These are phyloP conservation scores for Meteorus cinctellus DNA, from an alignment of 2,888 invertebrate species.

Conservation along the genomic window DNA sequence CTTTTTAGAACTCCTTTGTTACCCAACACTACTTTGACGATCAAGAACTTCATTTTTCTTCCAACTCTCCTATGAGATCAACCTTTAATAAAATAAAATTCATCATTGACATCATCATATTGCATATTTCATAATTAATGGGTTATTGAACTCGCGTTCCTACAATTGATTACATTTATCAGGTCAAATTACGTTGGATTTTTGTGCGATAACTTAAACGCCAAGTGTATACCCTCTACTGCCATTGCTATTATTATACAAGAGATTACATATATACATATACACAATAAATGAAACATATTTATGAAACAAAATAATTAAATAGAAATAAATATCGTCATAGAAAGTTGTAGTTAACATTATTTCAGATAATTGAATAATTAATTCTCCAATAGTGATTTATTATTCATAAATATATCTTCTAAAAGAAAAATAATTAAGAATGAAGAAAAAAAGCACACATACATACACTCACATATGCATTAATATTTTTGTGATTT, in stretches of 20 bases:
- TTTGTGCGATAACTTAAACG: conserved; percentile 12
- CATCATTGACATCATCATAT: background rate
- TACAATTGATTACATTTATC: conserved; percentile 32
- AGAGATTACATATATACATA: background rate
- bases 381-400: background rate
- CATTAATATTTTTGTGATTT: conserved; percentile 12
- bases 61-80: too few species aligned
- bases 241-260: background rate
- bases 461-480: too few species aligned
- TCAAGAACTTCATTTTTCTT: too few species aligned
- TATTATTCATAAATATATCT: background rate
- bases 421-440: background rate
- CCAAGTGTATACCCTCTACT: background rate
- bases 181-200: conserved; percentile 22
- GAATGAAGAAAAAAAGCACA: too few species aligned
- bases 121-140: conserved; percentile 9
- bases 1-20: too few species aligned
- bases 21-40: too few species aligned
- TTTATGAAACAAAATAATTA: background rate
- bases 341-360: background rate
- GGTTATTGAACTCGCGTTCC: conserved; percentile 24
- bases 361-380: conserved; percentile 3
- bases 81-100: background rate
- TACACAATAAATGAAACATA: background rate
- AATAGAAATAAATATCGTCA: background rate